These are phyloP conservation scores for Netelia fuscicornis DNA, from an alignment of 2,888 invertebrate genomes.

Conservation along the genomic window DNA sequence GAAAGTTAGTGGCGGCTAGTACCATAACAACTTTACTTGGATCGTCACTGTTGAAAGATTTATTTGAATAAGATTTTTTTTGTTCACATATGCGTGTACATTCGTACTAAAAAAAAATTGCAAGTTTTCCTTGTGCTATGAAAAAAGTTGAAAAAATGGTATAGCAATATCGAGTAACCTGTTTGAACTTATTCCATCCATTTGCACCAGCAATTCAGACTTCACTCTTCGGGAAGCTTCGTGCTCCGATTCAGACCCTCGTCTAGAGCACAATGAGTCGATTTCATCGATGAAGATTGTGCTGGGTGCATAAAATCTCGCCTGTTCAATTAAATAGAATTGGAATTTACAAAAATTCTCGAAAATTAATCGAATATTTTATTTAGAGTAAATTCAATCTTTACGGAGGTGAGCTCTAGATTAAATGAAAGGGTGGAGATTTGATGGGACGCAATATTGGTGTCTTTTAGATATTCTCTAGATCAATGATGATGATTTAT, in stretches of 20 bases:
- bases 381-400: too few relatives aligned
- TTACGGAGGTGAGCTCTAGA: too few relatives aligned
- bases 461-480: too few relatives aligned
- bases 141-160: neutral
- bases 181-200: conserved; percentile 96
- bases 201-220: conserved; percentile 98
- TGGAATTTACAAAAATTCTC: conserved; percentile 30
- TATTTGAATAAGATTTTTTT: conserved; percentile 33
- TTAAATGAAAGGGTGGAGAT: too few relatives aligned
- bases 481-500: too few relatives aligned
- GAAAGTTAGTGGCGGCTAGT: conserved; percentile 99
- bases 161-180: conserved; percentile 80
- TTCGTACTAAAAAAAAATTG: too few relatives aligned
- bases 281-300: conserved; percentile 99
- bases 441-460: too few relatives aligned
- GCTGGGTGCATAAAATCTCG: conserved; percentile 98
- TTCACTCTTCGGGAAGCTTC: conserved; percentile 99
- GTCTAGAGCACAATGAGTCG: conserved; percentile 97
- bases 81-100: neutral
- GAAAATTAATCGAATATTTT: too few relatives aligned
- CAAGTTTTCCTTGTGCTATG: neutral
- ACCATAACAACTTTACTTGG: conserved; percentile 96
- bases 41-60: conserved; percentile 83
- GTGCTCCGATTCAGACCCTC: conserved; percentile 98
- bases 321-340: conserved; percentile 86